These are phyloP conservation scores for Onthophagus sagittarius DNA, from an alignment of 2,888 invertebrate genomes.

Conservation along the genomic window DNA sequence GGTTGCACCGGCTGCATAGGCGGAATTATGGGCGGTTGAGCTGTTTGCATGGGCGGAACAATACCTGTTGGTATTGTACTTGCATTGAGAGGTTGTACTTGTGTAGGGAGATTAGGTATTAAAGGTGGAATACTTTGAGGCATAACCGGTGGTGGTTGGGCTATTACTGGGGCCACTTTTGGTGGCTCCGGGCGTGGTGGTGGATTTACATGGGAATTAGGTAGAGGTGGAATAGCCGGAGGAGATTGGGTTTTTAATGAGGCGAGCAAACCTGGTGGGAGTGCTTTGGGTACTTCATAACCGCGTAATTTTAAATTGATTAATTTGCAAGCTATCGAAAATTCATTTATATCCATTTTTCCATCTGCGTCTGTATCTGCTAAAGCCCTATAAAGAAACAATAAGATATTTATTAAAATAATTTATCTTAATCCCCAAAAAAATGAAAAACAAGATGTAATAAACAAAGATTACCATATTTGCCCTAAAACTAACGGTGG, in stretches of 20 bases:
- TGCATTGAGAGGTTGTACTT: conserved; percentile 17
- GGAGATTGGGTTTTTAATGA: conserved; percentile 57
- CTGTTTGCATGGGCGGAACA: conserved; percentile 32
- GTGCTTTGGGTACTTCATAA: conserved; percentile 79
- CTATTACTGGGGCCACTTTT: conserved; percentile 47
- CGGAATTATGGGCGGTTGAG: conserved; percentile 4
- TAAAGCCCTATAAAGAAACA: conserved; percentile 59
- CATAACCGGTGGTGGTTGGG: conserved; percentile 11
- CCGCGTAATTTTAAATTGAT: conserved; percentile 91
- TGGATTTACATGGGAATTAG: conserved; percentile 40
- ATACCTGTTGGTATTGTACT: conserved; percentile 32
- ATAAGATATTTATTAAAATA: too few relatives aligned
- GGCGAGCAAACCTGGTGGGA: conserved; percentile 74
- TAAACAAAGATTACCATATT: conserved; percentile 73
- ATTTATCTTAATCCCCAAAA: background rate
- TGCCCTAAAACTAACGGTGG: conserved; percentile 86
- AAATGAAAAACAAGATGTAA: background rate
- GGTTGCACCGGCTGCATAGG: conserved; percentile 23
- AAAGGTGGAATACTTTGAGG: conserved; percentile 14
- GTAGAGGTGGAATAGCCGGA: conserved; percentile 39
- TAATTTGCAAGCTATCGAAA: conserved; percentile 94
- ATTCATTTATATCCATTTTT: conserved; percentile 92
- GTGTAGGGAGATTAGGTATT: conserved; percentile 20
- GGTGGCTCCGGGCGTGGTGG: conserved; percentile 43
- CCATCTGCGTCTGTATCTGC: conserved; percentile 97